phyloP scores from a whole-genome alignment of 2,113 vertebrate species.

The Rhadina sibilatrix region DNA sequence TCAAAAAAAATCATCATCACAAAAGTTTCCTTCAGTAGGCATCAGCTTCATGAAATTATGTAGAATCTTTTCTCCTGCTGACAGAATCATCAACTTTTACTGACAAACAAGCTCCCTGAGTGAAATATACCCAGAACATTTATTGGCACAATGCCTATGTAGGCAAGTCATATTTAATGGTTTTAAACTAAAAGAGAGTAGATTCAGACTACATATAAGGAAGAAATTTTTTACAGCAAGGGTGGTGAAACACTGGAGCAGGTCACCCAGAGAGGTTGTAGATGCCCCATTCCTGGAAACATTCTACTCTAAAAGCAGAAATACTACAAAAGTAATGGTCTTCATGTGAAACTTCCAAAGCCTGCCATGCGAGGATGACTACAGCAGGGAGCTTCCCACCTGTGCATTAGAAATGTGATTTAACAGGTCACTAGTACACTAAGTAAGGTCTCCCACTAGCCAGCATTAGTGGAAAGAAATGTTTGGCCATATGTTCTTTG shows the following conservation, averaged over 20 bases:
- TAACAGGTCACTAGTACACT: background rate
- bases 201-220: background rate
- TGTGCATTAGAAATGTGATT: background rate
- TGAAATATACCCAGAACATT: background rate
- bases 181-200: background rate
- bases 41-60: background rate
- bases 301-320: background rate
- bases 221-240: background rate
- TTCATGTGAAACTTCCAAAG: background rate
- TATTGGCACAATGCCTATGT: background rate
- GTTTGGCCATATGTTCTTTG: background rate
- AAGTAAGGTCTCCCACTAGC: background rate
- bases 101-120: background rate
- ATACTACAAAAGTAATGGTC: background rate
- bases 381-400: background rate
- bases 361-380: background rate
- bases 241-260: background rate
- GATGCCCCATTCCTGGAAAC: background rate
- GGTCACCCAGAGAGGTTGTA: background rate
- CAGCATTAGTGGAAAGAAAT: background rate
- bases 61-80: background rate
- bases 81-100: background rate
- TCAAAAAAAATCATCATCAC: background rate
- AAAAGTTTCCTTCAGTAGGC: background rate
- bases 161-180: background rate